These are phyloP conservation scores for Oenanthe oenanthe DNA, from an alignment of 2,113 vertebrate species.

Conservation along the genomic window DNA sequence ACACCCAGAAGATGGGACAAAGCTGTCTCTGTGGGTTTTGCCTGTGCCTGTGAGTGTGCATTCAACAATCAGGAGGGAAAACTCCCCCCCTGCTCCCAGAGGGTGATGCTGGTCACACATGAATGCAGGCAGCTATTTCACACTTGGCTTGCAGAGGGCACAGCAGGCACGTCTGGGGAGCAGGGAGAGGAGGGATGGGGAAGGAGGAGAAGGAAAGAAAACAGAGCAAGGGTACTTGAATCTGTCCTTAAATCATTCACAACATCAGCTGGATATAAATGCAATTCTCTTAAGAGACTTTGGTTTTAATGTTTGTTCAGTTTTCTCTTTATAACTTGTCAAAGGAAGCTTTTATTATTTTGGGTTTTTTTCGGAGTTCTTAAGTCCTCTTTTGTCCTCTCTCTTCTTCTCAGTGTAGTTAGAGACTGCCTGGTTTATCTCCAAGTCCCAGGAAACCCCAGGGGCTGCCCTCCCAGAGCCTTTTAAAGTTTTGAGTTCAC, in stretches of 20 bases:
- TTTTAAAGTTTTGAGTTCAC: neutral
- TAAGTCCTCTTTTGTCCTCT: neutral
- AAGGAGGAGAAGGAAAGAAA: neutral
- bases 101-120: slow-evolving; percentile 5
- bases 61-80: neutral
- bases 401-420: neutral
- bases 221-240: neutral
- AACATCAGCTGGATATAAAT: neutral
- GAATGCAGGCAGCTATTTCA: slow-evolving; percentile 50
- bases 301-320: neutral
- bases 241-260: neutral
- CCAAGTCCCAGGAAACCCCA: neutral
- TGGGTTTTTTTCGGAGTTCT: neutral
- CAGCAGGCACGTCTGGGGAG: fast-evolving
- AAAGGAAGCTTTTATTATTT: neutral
- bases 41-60: neutral
- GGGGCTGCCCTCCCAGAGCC: neutral
- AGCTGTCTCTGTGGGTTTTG: neutral
- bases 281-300: neutral
- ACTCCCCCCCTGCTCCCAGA: fast-evolving
- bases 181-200: neutral
- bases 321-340: neutral
- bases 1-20: neutral
- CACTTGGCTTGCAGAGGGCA: slow-evolving; percentile 37
- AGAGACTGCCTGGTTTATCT: neutral